Evolutionary conservation across 2,113 vertebrate genomes (phyloP).

Genomic region (Ascaphus truei): DNA sequence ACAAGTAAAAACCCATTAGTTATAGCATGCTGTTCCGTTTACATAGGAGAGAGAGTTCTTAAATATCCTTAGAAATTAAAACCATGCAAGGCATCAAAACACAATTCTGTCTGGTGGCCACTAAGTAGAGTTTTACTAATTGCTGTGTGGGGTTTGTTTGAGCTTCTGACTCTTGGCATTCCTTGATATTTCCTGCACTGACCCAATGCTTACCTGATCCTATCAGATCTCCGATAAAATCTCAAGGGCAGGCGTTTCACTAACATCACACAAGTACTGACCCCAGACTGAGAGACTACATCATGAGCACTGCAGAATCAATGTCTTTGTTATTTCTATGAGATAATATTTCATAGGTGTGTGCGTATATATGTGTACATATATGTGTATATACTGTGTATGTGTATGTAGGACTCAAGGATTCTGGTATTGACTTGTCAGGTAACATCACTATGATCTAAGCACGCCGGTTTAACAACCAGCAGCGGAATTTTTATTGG

Average conservation of each 20-base stretch:
- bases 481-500: too few species aligned
- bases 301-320: constrained; percentile 44
- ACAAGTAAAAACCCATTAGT: constrained; percentile 24
- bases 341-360: not conserved
- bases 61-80: constrained; percentile 50
- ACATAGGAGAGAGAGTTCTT: constrained; percentile 29
- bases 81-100: constrained; percentile 35
- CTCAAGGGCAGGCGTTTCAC: constrained; percentile 37
- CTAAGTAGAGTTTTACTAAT: constrained; percentile 30
- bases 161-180: constrained; percentile 40
- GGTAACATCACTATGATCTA: too few species aligned
- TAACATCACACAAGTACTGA: constrained; percentile 35
- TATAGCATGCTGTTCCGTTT: constrained; percentile 40
- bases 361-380: too few species aligned
- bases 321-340: constrained; percentile 44
- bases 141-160: not conserved
- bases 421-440: too few species aligned
- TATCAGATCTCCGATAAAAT: constrained; percentile 47
- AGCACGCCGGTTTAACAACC: too few species aligned
- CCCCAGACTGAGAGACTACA: constrained; percentile 42
- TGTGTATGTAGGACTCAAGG: not conserved
- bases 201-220: constrained; percentile 23
- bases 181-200: constrained; percentile 50
- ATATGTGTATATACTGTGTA: not conserved
- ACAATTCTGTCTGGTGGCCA: constrained; percentile 37